Evolutionary conservation across 2,797 vertebrate genomes (phyloP), one percentile per base, ranked within the genome.

Genomic region (Limnodromus scolopaceus): DNA sequence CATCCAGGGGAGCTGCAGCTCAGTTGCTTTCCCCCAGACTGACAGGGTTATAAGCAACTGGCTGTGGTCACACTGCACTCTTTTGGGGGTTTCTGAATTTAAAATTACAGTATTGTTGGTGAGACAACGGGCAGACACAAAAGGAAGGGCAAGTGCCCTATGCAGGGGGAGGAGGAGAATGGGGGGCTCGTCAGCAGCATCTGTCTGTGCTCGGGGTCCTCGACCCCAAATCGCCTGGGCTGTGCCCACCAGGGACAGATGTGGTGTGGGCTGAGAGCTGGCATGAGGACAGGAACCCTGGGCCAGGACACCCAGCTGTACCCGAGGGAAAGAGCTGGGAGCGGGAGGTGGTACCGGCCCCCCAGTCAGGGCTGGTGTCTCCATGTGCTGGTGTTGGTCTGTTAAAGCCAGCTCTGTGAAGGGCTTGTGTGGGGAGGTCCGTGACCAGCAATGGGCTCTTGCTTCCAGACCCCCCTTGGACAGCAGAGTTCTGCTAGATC

Each of bases 231-330:
- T 70, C 0, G 0, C 18, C 24, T 38, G 64, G 30, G 1, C 0
- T 10, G 41, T 75, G 53, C 65, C 60, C 10, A 6, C 0, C 3
- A 4, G 38, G 55, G 27, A 53, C 63, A n/a, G 82, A 28, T 0
- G 2, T 4, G 4, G 64, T 2, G 0, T 34, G 19, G 55, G 34
- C 24, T 55, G 54, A 36, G 71, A 45, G 36, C 60, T 41, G 77
- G 16, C 49, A 6, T 0, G 1, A 5, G 27, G 36, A 8, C 24
- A 14, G 23, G 34, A 34, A 2, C 53, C 32, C 32, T 2, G 1
- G 53, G 27, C 8, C 45, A 20, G 24, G 1, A 0, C 1, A 3
- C 11, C 38, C 1, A 0, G 36, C 55, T 48, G 16, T 55, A 9
- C 28, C 55, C 6, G 4, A 16, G n/a, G 60, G 16, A 14, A 3